A percentile compares a stretch with the other conserved stretches of the same genome.
Conservation (phyloP, 2,113 vertebrate genomes). For the Pseudonaja textilis region DNA sequence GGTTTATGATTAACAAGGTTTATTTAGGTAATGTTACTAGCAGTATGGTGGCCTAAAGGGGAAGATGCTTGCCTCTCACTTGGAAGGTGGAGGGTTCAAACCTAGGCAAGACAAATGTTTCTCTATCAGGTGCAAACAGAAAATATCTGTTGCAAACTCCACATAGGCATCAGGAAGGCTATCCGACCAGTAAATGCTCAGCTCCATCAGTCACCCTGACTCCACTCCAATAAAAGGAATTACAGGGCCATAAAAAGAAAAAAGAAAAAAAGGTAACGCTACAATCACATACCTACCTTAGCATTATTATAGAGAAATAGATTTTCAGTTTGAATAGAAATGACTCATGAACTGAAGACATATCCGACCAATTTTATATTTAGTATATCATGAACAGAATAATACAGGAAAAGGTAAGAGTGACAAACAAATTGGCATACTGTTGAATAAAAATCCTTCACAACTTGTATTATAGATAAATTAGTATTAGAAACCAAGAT, state of each 20-base stretch:
- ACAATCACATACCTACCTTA: conserved; percentile 52
- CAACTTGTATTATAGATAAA: background rate
- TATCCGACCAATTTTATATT: conserved; percentile 39
- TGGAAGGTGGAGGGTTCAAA: background rate
- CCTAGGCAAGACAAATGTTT: background rate
- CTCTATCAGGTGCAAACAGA: background rate
- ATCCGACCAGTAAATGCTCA: background rate
- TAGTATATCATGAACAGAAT: conserved; percentile 9
- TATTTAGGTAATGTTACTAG: conserved; percentile 52
- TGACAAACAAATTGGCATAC: background rate
- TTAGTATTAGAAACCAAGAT: background rate
- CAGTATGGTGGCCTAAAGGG: background rate
- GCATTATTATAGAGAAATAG: conserved; percentile 54
- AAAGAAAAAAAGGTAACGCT: background rate
- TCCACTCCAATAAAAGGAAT: background rate
- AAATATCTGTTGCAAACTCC: background rate
- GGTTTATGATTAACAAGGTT: conserved; percentile 55
- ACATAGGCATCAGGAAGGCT: background rate
- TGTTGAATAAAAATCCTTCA: background rate
- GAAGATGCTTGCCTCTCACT: background rate
- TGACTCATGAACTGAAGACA: conserved; percentile 32
- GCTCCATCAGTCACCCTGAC: background rate
- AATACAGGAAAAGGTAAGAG: background rate
- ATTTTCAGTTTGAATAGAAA: conserved; percentile 60
- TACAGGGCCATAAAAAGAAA: background rate